Percentiles rank a stretch among this genome's conserved stretches.
phyloP scores from a whole-genome alignment of 2,888 invertebrate genomes.

The Cryptocephalus moraei region DNA sequence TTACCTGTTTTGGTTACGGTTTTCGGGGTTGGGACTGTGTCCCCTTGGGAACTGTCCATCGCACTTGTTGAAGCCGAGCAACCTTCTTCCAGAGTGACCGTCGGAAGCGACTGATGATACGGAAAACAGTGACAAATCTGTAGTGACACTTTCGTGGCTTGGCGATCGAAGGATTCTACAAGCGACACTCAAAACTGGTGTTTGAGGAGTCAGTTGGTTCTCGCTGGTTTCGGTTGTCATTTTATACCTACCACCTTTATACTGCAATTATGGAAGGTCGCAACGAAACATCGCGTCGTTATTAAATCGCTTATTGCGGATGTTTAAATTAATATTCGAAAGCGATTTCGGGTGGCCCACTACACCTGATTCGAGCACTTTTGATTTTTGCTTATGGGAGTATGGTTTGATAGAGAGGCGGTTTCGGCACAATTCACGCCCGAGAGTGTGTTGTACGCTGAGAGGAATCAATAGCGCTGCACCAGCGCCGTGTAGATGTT shows the following conservation, averaged over 20 bases:
- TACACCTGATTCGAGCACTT: neutral
- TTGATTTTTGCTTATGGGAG: constrained; percentile 2
- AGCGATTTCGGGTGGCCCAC: no score
- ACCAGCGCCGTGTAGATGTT: constrained; percentile 16
- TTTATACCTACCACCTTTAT: neutral
- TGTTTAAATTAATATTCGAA: neutral
- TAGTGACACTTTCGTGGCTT: constrained; percentile 75
- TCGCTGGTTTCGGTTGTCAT: neutral
- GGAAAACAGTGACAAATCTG: constrained; percentile 70
- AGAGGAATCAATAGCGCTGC: constrained; percentile 18
- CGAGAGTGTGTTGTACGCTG: constrained; percentile 2
- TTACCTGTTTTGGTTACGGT: constrained; percentile 28
- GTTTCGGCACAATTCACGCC: constrained; percentile 11
- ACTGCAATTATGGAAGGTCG: no score
- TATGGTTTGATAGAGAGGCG: constrained; percentile 1
- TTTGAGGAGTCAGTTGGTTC: constrained; percentile 30
- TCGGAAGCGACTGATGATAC: constrained; percentile 51
- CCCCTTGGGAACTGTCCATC: constrained; percentile 45
- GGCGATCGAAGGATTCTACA: constrained; percentile 65
- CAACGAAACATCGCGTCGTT: no score
- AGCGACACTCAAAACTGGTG: constrained; percentile 42
- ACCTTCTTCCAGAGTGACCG: constrained; percentile 34
- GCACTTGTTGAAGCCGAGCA: constrained; percentile 44
- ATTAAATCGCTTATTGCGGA: neutral
- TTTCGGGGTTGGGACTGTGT: constrained; percentile 64